phyloP scores from a whole-genome alignment of 2,113 vertebrate genomes.

The Tetrao urogallus region DNA sequence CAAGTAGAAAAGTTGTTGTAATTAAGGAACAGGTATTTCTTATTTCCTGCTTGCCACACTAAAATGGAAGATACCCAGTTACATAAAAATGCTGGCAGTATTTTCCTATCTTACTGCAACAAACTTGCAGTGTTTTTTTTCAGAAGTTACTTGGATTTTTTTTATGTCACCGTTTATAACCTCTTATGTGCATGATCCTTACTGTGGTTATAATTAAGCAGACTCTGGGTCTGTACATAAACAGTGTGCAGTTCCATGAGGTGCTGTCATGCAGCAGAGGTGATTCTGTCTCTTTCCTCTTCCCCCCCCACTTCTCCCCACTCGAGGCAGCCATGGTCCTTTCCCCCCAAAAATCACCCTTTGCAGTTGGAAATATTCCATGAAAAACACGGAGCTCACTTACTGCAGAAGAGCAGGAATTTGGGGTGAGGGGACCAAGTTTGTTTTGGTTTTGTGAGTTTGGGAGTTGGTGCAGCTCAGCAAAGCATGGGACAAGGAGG shows the following conservation, averaged over 20 bases:
- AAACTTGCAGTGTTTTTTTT: neutral
- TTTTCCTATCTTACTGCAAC: neutral
- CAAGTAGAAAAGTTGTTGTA: neutral
- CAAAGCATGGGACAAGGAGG: accelerated
- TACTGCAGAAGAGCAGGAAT: neutral
- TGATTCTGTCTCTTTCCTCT: neutral
- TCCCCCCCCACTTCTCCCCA: neutral
- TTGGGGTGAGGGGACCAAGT: neutral
- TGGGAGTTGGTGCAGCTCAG: neutral
- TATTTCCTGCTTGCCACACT: neutral
- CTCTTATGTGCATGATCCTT: neutral
- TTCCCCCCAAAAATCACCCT: neutral
- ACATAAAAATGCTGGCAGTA: neutral
- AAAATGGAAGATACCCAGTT: neutral
- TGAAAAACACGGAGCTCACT: neutral
- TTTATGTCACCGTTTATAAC: neutral
- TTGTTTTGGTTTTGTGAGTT: neutral
- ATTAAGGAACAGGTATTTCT: neutral
- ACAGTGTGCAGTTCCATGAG: neutral
- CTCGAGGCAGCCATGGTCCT: neutral
- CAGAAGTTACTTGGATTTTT: neutral
- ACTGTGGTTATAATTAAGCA: neutral
- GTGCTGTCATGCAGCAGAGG: neutral
- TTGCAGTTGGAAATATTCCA: accelerated
- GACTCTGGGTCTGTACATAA: neutral